Base-by-base conservation (phyloP, 2,888 invertebrate species). In the Muscina levida region DNA sequence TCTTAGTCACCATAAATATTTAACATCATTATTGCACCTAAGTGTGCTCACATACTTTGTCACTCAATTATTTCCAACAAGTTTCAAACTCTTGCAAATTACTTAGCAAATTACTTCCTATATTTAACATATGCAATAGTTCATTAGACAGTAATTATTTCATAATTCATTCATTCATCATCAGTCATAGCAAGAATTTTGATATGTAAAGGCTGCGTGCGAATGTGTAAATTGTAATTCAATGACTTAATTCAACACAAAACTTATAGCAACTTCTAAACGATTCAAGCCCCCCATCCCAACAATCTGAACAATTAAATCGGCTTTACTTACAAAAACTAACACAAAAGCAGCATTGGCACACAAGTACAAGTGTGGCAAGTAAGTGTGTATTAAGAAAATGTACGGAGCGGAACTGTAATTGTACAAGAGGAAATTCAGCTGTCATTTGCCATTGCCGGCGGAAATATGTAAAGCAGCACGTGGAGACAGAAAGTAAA, bases 361-460 rank as follows among this genome's bases (percentile, higher is more conserved):
- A 53, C 13, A 22, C 22, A 8, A 56, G 22, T 22, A 22, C 5
- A 56, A n/a, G 22, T 53, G 53, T 48, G 24, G 53, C 3, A 24
- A 24, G 19, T n/a, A 51, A 67, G 51, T 15, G 2, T 37, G 26
- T 22, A 26, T 37, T 13, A 51, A 37, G 13, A 17, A 48, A 67
- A n/a, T 17, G 17, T 22, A 65, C 22, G 13, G 42, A 53, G 53
- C 53, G 53, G 24, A 53, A 53, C 53, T 22, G 53, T 22, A 53
- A 53, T 53, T 53, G 53, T 53, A 22, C 15, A 26, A 48, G 8
- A 48, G 46, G 57, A 71, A 71, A 67, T 67, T 68, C 53, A 72
- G 73, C 77, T 81, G 80, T 77, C 77, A 81, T 42, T 62, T 74
- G 53, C 53, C 53, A 77, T 59, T 67, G 80, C 71, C 71, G 67